These are phyloP conservation scores for Psophia crepitans DNA, from an alignment of 2,113 vertebrate genomes.

Conservation along the genomic window DNA sequence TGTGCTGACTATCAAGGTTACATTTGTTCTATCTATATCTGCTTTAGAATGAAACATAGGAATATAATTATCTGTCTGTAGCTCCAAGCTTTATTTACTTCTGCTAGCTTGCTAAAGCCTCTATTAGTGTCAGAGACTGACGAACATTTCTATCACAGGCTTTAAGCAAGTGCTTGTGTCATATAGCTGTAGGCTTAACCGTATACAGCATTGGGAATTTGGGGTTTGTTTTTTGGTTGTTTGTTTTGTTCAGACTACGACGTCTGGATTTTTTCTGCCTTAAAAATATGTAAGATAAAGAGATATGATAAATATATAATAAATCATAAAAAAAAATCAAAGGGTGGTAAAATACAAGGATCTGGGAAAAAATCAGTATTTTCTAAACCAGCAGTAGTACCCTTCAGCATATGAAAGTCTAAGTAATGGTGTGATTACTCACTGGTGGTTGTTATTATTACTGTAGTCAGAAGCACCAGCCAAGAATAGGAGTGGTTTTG, in stretches of 20 bases:
- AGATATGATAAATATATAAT: background rate
- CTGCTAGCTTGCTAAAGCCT: background rate
- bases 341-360: background rate
- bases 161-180: background rate
- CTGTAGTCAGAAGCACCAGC: background rate
- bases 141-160: background rate
- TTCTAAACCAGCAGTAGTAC: background rate
- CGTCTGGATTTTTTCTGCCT: background rate
- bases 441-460: background rate
- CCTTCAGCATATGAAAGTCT: background rate
- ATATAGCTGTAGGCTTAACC: background rate
- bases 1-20: background rate
- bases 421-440: background rate
- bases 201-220: background rate
- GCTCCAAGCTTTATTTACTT: background rate
- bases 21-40: background rate
- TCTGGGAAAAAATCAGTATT: background rate
- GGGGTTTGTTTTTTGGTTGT: no score
- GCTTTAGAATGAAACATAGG: background rate
- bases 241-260: background rate
- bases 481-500: rapidly evolving
- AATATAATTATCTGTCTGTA: background rate
- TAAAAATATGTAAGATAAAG: background rate
- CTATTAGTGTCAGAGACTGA: background rate
- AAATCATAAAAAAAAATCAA: background rate